A percentile compares a stretch with the other conserved stretches of the same genome.
Evolutionary conservation across 2,113 vertebrate species (phyloP).

Genomic region (Merops nubicus): DNA sequence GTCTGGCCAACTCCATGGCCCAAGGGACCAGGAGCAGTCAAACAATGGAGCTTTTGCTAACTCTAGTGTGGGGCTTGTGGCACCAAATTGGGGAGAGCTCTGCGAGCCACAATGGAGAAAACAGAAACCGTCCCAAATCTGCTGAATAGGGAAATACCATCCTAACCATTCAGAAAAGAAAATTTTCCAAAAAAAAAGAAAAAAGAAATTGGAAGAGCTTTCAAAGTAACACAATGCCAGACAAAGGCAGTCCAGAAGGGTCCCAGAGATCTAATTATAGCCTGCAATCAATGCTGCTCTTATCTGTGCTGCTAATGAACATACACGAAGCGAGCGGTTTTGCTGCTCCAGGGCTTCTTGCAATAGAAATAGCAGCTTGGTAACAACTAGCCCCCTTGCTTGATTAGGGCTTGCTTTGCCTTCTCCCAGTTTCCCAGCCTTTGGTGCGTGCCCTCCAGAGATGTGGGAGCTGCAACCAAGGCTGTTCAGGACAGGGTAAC

Average conservation of each 20-base stretch:
- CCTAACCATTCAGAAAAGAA: conserved; percentile 17
- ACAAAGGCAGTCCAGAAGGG: not conserved
- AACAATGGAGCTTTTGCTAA: conserved; percentile 29
- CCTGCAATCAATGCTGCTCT: conserved; percentile 34
- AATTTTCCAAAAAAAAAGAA: not conserved
- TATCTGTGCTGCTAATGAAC: conserved; percentile 48
- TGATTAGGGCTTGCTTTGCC: not conserved
- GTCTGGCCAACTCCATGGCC: not conserved
- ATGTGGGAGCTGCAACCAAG: not conserved
- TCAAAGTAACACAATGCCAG: conserved; percentile 32
- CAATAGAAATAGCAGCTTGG: not conserved
- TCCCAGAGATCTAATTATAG: conserved; percentile 51
- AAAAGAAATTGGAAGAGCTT: conserved; percentile 34
- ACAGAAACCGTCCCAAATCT: conserved; percentile 12
- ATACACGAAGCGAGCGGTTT: not conserved
- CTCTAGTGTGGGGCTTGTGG: not conserved
- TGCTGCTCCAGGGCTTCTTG: conserved; percentile 40
- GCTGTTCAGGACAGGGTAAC: not conserved
- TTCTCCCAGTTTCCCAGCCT: conserved; percentile 19
- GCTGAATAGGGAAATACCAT: conserved; percentile 62
- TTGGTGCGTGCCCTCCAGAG: not conserved
- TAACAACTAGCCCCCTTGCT: not conserved
- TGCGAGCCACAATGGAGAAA: not conserved
- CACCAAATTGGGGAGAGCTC: not conserved
- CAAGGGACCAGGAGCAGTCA: not conserved